Base-by-base conservation (phyloP, 2,113 vertebrate species). In the Saguinus imperator region DNA sequence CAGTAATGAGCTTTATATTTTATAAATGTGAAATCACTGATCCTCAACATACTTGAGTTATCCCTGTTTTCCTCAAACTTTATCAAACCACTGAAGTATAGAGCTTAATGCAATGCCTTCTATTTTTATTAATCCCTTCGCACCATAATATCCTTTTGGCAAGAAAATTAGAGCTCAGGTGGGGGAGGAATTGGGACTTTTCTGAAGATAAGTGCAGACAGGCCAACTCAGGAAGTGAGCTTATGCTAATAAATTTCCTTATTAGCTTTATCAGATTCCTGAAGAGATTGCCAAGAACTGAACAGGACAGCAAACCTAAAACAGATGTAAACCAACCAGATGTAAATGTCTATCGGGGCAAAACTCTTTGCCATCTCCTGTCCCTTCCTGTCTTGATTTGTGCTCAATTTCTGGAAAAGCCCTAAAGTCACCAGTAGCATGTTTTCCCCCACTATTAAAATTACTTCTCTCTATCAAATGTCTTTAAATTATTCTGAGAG, bases 1-100 rank as follows among this genome's bases (percentile, higher is more conserved):
- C 66, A 89, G 64, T 89, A 68, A 76, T 79, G 94, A 95, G 14
- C 66, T 96, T 96, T 72, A n/a, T 58, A 29, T 43, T 82, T 96
- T 66, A 57, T 76, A 84, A 93, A 83, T 84, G 27, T 96, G 43
- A 93, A 94, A 66, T 90, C 80, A 77, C 43, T 77, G 52, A 79
- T 88, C 50, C 52, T 86, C 35, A 82, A 45, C 57, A 85, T 9
- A 86, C 9, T 83, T 72, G 23, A 85, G 12, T 88, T 91, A 45
- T 77, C 97, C 21, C 18, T 76, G 16, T 77, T 87, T 94, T 85
- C 64, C 55, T 95, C 88, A 90, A 8, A 70, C 37, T 81, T 94
- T 91, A 93, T 68, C 64, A 95, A 61, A 50, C 25, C 66, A 94
- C 14, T 76, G 58, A 93, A 61, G 4, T 37, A 0, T 20, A 81